A percentile compares a stretch with the other conserved stretches of the same genome.
These are phyloP conservation scores for Anoura caudifer DNA, from an alignment of 2,113 vertebrate species.

Conservation along the genomic window DNA sequence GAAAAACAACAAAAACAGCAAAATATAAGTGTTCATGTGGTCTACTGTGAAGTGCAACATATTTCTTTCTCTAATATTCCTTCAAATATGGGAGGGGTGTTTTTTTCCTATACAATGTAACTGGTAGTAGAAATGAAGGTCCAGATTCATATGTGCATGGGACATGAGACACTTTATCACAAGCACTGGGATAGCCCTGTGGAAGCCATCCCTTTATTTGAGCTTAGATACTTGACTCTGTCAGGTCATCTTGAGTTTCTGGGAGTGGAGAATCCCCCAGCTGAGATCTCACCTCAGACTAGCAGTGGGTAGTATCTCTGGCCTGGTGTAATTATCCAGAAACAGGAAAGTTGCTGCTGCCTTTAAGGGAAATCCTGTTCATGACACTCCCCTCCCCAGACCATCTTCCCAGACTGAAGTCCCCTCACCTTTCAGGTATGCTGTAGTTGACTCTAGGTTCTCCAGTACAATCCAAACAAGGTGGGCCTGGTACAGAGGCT, in stretches of 20 bases:
- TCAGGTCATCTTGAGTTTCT: background rate
- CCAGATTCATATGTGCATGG: no score
- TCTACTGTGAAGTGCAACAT: no score
- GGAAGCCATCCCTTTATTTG: no score
- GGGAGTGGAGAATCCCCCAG: background rate
- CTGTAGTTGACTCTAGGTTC: constrained; percentile 85
- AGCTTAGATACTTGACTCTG: background rate
- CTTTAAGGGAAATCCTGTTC: background rate
- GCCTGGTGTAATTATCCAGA: background rate
- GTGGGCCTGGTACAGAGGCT: constrained; percentile 4
- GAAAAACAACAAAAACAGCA: no score
- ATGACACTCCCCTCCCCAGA: background rate
- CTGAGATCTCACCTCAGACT: background rate
- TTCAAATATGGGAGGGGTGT: no score
- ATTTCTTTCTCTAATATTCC: no score
- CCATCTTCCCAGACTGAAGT: background rate
- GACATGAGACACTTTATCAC: no score
- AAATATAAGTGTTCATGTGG: no score
- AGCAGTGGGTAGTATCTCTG: background rate
- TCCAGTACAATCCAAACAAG: constrained; percentile 78
- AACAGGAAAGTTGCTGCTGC: background rate
- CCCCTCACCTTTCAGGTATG: constrained; percentile 62
- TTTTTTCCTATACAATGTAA: no score
- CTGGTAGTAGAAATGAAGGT: no score
- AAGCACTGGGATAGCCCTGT: background rate